A percentile compares a stretch with the other conserved stretches of the same genome.
Evolutionary conservation across 2,888 invertebrate genomes (phyloP).

Genomic region (Steinernema scapterisci): DNA sequence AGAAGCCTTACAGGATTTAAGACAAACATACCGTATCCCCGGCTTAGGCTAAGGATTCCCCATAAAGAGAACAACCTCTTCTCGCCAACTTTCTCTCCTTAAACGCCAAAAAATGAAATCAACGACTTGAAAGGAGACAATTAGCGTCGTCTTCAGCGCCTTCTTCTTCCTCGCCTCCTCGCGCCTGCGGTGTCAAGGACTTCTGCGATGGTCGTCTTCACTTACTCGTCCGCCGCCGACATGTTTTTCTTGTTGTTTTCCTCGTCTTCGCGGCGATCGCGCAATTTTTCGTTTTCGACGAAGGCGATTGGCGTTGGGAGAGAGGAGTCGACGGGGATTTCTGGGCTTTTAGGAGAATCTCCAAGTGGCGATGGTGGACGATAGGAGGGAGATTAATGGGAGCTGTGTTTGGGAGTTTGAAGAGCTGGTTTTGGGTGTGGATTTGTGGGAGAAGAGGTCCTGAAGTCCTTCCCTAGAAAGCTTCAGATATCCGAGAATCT

Average conservation of each 20-base stretch:
- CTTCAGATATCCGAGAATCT: too few species aligned
- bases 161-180: too few species aligned
- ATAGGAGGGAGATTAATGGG: not conserved
- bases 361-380: not conserved
- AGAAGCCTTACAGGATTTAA: too few species aligned
- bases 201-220: slow-evolving; percentile 11
- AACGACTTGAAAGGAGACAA: not conserved
- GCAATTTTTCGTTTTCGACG: slow-evolving; percentile 30
- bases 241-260: slow-evolving; percentile 25
- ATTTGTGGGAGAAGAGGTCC: too few species aligned
- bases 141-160: slow-evolving; percentile 19
- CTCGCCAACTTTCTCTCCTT: too few species aligned
- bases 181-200: slow-evolving; percentile 32
- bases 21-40: too few species aligned
- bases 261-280: slow-evolving; percentile 14
- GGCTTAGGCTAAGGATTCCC: too few species aligned
- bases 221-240: not conserved
- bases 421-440: too few species aligned
- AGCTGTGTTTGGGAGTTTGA: not conserved
- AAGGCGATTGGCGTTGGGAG: not conserved
- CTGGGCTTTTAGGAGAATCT: not conserved
- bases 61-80: too few species aligned
- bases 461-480: too few species aligned
- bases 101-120: not conserved
- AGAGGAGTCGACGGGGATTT: not conserved